Percentiles rank a stretch among this genome's conserved stretches.
phyloP scores from a whole-genome alignment of 2,113 vertebrate species.

The Otocyon megalotis region DNA sequence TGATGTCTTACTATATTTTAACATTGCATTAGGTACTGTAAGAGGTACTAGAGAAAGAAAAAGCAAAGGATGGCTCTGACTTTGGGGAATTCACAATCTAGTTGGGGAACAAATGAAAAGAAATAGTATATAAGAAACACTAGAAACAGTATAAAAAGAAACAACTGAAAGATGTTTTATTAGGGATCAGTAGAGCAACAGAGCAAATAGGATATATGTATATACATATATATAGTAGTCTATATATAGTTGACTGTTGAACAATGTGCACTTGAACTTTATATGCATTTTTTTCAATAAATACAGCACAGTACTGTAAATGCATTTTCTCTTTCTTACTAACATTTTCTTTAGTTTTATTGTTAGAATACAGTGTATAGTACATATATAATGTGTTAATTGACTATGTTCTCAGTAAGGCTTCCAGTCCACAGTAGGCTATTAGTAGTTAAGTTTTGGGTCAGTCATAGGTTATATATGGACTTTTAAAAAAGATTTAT shows the following conservation, averaged over 20 bases:
- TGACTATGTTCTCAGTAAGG: background rate
- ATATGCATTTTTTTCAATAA: background rate
- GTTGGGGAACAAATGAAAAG: background rate
- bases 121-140: background rate
- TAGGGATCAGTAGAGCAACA: background rate
- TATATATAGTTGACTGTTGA: background rate
- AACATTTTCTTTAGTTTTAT: background rate
- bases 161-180: background rate
- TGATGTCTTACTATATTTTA: background rate
- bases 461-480: background rate
- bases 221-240: background rate
- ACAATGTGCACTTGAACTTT: background rate
- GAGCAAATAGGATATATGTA: background rate
- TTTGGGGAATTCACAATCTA: background rate
- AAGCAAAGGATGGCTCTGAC: background rate
- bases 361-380: background rate
- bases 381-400: background rate
- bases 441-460: background rate
- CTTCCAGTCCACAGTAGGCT: background rate
- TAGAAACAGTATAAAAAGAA: conserved; percentile 7
- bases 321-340: background rate
- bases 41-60: background rate
- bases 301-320: background rate
- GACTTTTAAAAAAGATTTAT: background rate
- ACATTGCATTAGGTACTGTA: background rate